A percentile compares a stretch with the other conserved stretches of the same genome.
phyloP scores from a whole-genome alignment of 2,797 vertebrate species.

The Vipera latastei region DNA sequence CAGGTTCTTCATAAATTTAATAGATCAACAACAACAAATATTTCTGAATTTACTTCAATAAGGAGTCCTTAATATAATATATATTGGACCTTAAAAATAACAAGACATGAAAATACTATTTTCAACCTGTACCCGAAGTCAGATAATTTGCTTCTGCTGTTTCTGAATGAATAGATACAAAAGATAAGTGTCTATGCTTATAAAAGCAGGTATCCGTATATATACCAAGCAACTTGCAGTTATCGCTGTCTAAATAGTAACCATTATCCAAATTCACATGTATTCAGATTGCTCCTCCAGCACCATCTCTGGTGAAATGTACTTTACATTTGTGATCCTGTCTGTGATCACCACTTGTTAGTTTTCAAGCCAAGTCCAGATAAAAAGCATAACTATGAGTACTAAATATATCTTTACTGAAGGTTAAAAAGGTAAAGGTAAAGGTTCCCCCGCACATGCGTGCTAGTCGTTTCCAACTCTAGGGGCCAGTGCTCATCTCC shows the following conservation, averaged over 20 bases:
- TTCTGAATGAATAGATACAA: neutral
- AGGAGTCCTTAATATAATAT: neutral
- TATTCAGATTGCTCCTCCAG: neutral
- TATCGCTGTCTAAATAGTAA: neutral
- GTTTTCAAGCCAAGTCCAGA: neutral
- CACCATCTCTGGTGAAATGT: neutral
- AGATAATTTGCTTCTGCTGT: neutral
- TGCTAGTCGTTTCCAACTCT: no score
- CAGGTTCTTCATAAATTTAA: neutral
- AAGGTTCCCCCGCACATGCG: no score
- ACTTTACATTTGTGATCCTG: neutral
- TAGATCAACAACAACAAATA: neutral
- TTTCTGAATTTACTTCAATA: neutral
- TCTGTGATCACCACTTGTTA: neutral
- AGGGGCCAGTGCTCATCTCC: no score
- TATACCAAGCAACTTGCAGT: neutral
- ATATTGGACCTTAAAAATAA: neutral
- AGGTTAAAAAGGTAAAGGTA: neutral
- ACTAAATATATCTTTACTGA: neutral
- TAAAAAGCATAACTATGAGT: neutral
- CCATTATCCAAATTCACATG: neutral
- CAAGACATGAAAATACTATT: neutral
- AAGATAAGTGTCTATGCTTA: neutral
- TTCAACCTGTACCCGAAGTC: neutral
- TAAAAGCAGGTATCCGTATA: neutral